Percentiles rank a stretch among this genome's conserved stretches.
phyloP scores from a whole-genome alignment of 2,888 invertebrate species.

The Volucella zonaria region DNA sequence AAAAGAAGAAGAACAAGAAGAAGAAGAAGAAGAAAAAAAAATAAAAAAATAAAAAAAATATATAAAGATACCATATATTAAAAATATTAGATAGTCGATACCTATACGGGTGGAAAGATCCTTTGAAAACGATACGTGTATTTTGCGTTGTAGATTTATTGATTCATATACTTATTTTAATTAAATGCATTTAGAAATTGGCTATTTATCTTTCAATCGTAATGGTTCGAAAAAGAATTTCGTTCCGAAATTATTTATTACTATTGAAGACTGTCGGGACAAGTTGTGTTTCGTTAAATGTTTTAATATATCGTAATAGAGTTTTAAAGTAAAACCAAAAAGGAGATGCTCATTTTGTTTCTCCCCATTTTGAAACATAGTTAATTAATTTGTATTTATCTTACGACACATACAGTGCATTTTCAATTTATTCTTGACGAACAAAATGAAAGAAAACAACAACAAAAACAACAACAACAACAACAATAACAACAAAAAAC shows the following conservation, averaged over 20 bases:
- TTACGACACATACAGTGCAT: no score
- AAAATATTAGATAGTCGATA: not conserved
- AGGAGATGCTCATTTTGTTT: no score
- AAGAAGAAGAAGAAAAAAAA: not conserved
- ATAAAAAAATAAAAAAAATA: not conserved
- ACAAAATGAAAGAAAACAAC: no score
- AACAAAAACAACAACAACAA: no score
- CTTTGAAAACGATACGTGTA: conserved; percentile 21
- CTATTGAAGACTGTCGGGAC: not conserved
- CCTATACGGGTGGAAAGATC: conserved; percentile 2
- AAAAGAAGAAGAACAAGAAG: not conserved
- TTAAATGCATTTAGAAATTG: conserved; percentile 21
- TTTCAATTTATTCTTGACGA: no score
- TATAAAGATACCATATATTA: not conserved
- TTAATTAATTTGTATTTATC: no score
- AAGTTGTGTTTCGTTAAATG: not conserved
- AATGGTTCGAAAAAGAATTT: conserved; percentile 12
- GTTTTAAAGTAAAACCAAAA: no score
- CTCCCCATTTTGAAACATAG: no score
- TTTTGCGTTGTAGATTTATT: conserved; percentile 43
- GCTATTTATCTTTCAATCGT: not conserved
- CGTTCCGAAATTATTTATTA: not conserved
- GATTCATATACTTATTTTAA: conserved; percentile 5
- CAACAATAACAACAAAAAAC: no score
- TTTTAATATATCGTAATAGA: not conserved